phyloP scores from a whole-genome alignment of 2,797 vertebrate genomes.

The Cirrhinus molitorella region DNA sequence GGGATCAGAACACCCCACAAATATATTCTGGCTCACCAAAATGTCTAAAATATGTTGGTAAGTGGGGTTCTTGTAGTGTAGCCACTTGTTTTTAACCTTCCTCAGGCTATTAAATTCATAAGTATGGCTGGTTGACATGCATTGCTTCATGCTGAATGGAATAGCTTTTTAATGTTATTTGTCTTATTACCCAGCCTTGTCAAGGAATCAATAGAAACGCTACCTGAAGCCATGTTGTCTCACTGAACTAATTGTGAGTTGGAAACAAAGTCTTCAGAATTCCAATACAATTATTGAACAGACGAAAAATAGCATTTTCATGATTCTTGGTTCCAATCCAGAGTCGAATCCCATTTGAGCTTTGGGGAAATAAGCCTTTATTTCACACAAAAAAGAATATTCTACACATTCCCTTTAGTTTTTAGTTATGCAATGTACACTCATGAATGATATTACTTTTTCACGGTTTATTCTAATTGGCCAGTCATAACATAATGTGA shows the following conservation, averaged over 20 bases:
- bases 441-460: no score
- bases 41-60: conserved; percentile 8
- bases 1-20: conserved; percentile 28
- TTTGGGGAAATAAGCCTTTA: background rate
- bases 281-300: conserved; percentile 64
- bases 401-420: background rate
- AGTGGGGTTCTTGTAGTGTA: conserved; percentile 40
- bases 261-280: conserved; percentile 60
- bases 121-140: conserved; percentile 56
- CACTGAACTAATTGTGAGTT: conserved; percentile 69
- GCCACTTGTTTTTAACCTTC: background rate
- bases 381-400: background rate
- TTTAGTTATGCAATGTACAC: background rate
- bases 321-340: conserved; percentile 6
- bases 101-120: conserved; percentile 37
- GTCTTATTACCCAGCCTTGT: conserved; percentile 58
- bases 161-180: conserved; percentile 69
- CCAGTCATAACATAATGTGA: background rate
- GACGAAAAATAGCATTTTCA: conserved; percentile 51
- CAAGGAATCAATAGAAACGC: conserved; percentile 67
- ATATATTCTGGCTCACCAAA: background rate
- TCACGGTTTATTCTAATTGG: background rate
- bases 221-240: conserved; percentile 68
- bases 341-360: background rate
- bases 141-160: conserved; percentile 56